Conservation (phyloP, 2,888 invertebrate species). For the Drosophila kuntzei region DNA sequence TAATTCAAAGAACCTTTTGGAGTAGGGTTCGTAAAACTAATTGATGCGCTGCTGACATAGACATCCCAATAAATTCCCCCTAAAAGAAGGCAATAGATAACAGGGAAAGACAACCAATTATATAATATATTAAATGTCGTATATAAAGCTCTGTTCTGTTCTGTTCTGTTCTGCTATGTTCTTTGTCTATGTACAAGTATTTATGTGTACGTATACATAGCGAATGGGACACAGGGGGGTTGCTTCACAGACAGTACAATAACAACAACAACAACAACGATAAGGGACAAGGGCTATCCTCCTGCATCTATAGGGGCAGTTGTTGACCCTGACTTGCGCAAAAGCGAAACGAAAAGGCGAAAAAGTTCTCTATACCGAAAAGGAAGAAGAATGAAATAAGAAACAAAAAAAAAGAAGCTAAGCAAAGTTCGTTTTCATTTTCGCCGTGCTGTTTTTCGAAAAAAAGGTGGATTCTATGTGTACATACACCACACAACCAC, state of each 20-base stretch:
- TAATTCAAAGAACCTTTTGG: not conserved
- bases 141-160: constrained; percentile 40
- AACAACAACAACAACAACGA: constrained; percentile 17
- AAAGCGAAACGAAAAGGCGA: constrained; percentile 59
- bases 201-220: constrained; percentile 29
- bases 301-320: constrained; percentile 68
- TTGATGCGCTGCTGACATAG: constrained; percentile 1
- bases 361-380: constrained; percentile 66
- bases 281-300: constrained; percentile 36
- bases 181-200: constrained; percentile 21
- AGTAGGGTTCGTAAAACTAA: not conserved
- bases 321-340: constrained; percentile 85
- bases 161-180: constrained; percentile 11
- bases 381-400: constrained; percentile 20
- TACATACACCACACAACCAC: constrained; percentile 25
- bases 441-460: constrained; percentile 41
- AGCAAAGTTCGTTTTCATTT: constrained; percentile 72
- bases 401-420: constrained; percentile 35
- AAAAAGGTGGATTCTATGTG: constrained; percentile 38
- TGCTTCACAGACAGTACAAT: constrained; percentile 63
- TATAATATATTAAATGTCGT: constrained; percentile 3
- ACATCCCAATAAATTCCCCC: not conserved
- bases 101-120: constrained; percentile 1
- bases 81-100: not conserved
- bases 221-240: constrained; percentile 72